Conservation (phyloP, 2,797 vertebrate species). For the Glyptemys insculpta region DNA sequence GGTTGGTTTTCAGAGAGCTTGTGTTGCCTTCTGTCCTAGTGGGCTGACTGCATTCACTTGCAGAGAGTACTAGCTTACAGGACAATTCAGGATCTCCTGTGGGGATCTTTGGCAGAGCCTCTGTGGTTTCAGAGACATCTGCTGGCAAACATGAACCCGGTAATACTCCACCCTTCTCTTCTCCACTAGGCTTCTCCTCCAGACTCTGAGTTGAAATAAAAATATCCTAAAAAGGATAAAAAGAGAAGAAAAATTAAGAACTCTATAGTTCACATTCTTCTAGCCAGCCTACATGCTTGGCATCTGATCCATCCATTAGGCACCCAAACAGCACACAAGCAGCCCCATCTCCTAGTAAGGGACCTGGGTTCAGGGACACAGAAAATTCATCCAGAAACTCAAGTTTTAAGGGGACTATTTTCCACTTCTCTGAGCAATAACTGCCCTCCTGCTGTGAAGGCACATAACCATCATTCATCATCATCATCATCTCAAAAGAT, state of each 20-base stretch:
- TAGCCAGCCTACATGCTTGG: neutral
- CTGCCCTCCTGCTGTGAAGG: neutral
- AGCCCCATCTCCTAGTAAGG: neutral
- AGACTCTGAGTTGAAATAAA: slow-evolving; percentile 92
- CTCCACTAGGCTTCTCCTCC: slow-evolving; percentile 72
- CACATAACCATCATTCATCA: neutral
- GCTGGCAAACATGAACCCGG: slow-evolving; percentile 63
- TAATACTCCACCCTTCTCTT: slow-evolving; percentile 61
- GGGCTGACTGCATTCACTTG: slow-evolving; percentile 78
- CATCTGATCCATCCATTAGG: neutral
- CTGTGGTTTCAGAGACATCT: slow-evolving; percentile 58
- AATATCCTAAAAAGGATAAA: slow-evolving; percentile 85
- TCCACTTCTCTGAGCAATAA: neutral
- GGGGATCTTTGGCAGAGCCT: slow-evolving; percentile 53
- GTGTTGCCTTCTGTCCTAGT: slow-evolving; percentile 48
- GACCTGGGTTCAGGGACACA: neutral
- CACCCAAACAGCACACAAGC: neutral
- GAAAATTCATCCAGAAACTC: neutral
- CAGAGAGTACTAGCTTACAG: slow-evolving; percentile 86
- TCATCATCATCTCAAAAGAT: neutral
- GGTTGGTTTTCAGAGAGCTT: slow-evolving; percentile 66
- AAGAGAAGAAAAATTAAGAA: neutral
- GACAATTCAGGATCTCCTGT: slow-evolving; percentile 60
- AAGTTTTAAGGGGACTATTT: neutral
- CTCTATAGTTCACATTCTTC: neutral